A percentile compares a stretch with the other conserved stretches of the same genome.
phyloP scores from a whole-genome alignment of 1,140 invertebrate species.

The Hylyphantes graminicola region DNA sequence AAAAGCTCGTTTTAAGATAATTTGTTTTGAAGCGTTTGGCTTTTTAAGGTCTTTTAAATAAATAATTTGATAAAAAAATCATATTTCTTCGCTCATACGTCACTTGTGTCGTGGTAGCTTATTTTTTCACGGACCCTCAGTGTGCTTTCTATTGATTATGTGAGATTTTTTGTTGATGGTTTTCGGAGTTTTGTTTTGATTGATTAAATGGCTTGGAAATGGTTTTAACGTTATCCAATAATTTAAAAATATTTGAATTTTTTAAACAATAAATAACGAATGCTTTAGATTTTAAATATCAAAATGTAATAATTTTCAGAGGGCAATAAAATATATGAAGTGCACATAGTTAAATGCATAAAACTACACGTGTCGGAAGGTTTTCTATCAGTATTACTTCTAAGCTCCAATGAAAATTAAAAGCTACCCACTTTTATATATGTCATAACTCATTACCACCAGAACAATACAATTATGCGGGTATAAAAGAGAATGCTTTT shows the following conservation, averaged over 20 bases:
- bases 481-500: too few species aligned
- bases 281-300: neutral
- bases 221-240: conserved; percentile 1
- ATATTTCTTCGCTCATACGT: conserved; percentile 51
- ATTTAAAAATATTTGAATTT: neutral
- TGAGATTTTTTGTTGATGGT: conserved; percentile 5
- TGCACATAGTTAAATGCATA: too few species aligned
- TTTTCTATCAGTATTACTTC: too few species aligned
- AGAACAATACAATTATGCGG: too few species aligned
- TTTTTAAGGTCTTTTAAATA: conserved; percentile 56
- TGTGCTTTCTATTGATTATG: conserved; percentile 43
- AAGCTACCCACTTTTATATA: too few species aligned
- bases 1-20: conserved; percentile 57
- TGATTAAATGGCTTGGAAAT: neutral
- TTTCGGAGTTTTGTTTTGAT: neutral
- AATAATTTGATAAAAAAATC: conserved; percentile 58
- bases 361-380: too few species aligned
- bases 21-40: conserved; percentile 50
- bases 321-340: too few species aligned
- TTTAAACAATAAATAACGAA: neutral
- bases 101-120: conserved; percentile 20
- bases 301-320: neutral
- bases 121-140: conserved; percentile 31
- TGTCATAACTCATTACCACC: too few species aligned
- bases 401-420: too few species aligned